Evolutionary conservation across 2,888 invertebrate genomes (phyloP), one percentile per base, ranked within the genome.

Genomic region (Agrotis segetum): DNA sequence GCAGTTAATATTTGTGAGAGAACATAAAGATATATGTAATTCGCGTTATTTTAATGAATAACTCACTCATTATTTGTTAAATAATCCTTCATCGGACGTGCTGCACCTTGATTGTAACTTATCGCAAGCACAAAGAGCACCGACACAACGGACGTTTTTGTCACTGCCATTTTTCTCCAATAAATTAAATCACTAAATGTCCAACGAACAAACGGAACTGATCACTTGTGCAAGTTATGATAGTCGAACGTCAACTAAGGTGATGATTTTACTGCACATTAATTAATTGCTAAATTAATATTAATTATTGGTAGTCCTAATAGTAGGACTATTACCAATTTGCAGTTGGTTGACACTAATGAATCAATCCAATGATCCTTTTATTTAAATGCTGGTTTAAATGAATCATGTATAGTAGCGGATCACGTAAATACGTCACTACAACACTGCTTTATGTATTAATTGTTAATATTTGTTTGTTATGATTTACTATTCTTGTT

Each of bases 371-470:
- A 74, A 67, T 78, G 58, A 71, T 69, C 82, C 83, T 81, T 79
- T 70, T 84, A 83, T 85, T 85, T 83, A 84, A 79, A 76, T 59
- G 67, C 52, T 56, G n/a, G 69, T 64, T 76, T 56, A 52, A 44
- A 55, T 85, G 94, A 95, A 44, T 96, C 97, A 89, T 96, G 9
- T 40, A 11, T 80, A 97, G 96, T 88, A 97, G 95, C 58, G 97
- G 93, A 91, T 98, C 97, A 53, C 97, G 97, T 88, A 97, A 90
- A 88, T 74, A 77, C 87, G 85, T 86, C 82, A 86, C 40, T 76
- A 67, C 55, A 63, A 60, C 40, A 46, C 34, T 64, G 9, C n/a
- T n/a, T n/a, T 64, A 60, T 60, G 55, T 73, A 34, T 53, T 61
- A 52, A 62, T 65, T 64, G 17, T n/a, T 59, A 65, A 55, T 67